A percentile compares a stretch with the other conserved stretches of the same genome.
Evolutionary conservation across 2,113 vertebrate genomes (phyloP).

Genomic region (Plecturocebus donacophilus): DNA sequence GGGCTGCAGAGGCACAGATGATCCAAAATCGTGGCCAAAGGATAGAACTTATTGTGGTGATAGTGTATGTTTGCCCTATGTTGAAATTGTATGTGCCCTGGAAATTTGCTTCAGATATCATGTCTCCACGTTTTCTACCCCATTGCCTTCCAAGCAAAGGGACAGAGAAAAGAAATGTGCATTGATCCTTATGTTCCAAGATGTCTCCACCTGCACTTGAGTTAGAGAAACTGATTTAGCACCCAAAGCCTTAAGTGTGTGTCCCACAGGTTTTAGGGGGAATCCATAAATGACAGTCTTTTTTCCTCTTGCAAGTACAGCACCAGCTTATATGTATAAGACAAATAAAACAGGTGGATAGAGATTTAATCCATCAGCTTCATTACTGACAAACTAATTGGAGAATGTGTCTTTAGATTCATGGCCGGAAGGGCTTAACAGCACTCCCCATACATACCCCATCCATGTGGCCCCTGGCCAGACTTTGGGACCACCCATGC

Average conservation of each 20-base stretch:
- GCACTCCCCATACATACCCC: too few relatives aligned
- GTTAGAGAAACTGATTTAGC: neutral
- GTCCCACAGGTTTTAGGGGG: neutral
- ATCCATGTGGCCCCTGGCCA: neutral
- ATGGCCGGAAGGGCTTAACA: neutral
- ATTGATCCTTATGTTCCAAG: neutral
- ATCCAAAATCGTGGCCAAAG: neutral
- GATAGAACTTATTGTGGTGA: neutral
- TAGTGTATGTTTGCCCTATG: accelerated
- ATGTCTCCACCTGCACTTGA: neutral
- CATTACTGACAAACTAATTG: neutral
- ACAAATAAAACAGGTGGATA: neutral
- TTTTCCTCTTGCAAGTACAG: neutral
- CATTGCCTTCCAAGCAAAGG: neutral
- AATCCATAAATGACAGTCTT: neutral
- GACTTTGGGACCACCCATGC: too few relatives aligned
- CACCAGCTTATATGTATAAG: neutral
- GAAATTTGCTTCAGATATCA: neutral
- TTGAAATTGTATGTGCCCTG: neutral
- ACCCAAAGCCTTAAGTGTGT: neutral
- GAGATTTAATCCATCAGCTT: neutral
- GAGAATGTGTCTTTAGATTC: neutral
- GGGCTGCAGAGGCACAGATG: neutral
- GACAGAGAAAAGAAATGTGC: neutral
- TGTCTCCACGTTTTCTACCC: neutral